Base-by-base conservation (phyloP, 2,797 vertebrate species). In the Hydrophis major region DNA sequence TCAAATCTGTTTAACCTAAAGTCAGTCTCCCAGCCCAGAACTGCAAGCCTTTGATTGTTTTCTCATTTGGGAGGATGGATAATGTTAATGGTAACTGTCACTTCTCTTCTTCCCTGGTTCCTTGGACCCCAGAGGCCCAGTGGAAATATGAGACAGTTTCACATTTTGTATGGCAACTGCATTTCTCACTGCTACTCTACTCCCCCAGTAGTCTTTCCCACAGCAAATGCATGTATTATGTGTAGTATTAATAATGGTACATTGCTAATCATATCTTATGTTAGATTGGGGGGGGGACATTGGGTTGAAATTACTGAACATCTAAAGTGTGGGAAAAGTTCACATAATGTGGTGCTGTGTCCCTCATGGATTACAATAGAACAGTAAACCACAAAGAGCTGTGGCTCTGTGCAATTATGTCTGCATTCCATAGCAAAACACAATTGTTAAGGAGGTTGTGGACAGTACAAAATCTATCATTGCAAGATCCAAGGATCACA, bases 51-150 rank as follows among this genome's bases (percentile, higher is more conserved):
- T 92, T 91, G 89, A 91, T 88, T 93, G 87, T 60, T 87, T 91
- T 61, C 92, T 91, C 93, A 92, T 86, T 91, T 53, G 87, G 88
- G 56, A 93, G 57, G 60, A 90, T 47, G 47, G 66, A 90, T 88
- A 92, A 94, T 88, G 57, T 88, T 94, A 92, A 94, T 94, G 57
- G 66, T 86, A 89, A 90, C 69, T 92, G 91, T 53, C 89, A 92
- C 87, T 93, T 91, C 50, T 91, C 87, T 66, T 53, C 28, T 86
- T 91, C 50, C 89, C 69, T 53, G 56, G 66, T 87, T 63, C 6
- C 57, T 66, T 86, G 66, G 47, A 83, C 42, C 47, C 69, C 86
- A 88, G 88, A 66, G 69, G 47, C 50, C 37, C 69, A 86, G n/a
- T 56, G 59, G 88, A 89, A 93, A 86, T 91, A 91, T 91, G 50